Percentiles rank a stretch among this genome's conserved stretches.
Conservation (phyloP, 2,113 vertebrate species). For the Cacatua alba region DNA sequence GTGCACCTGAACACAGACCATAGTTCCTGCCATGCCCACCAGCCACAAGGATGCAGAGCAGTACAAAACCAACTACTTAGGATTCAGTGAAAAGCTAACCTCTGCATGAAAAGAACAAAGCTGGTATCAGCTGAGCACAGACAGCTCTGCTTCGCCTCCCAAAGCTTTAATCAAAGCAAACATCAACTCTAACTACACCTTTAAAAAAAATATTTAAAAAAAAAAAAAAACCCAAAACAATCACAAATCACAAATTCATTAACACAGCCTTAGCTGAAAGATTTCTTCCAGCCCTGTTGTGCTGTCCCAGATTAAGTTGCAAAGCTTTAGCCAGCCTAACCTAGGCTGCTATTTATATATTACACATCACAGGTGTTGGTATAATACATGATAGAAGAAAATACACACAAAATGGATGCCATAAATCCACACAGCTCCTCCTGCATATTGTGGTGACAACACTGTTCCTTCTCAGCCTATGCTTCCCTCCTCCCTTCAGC, state of each 20-base stretch:
- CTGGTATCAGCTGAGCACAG: background rate
- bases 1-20: background rate
- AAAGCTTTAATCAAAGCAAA: background rate
- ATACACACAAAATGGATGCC: background rate
- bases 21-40: background rate
- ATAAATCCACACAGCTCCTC: background rate
- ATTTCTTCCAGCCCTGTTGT: background rate
- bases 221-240: too few species aligned
- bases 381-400: background rate
- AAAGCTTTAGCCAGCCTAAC: slow-evolving; percentile 21
- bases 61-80: background rate
- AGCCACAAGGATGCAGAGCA: background rate
- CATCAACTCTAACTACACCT: background rate
- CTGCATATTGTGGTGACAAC: background rate
- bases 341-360: background rate
- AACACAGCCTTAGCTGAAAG: background rate
- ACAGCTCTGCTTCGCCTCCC: background rate
- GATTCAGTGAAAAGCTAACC: background rate
- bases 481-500: background rate
- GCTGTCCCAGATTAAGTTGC: background rate
- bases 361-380: background rate
- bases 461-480: background rate
- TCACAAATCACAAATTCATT: background rate
- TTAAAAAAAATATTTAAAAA: background rate
- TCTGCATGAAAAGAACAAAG: background rate